Evolutionary conservation across 2,113 vertebrate genomes (phyloP).

Genomic region (Pachycephala philippinensis): DNA sequence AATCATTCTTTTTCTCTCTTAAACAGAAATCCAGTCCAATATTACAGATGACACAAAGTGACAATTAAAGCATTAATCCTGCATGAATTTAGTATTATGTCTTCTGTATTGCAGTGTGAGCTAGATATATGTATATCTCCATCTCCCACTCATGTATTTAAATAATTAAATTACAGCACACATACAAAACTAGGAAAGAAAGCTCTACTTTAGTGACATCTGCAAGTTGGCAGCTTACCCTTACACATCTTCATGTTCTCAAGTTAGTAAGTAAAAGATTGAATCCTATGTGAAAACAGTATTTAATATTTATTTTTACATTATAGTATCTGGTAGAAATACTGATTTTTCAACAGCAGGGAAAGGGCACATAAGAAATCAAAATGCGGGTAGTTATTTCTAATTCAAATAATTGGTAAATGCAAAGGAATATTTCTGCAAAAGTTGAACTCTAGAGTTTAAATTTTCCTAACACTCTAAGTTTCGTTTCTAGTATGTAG

Average conservation of each 20-base stretch:
- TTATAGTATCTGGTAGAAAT: background rate
- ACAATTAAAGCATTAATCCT: background rate
- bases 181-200: background rate
- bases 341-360: background rate
- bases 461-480: background rate
- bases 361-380: background rate
- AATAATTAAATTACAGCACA: background rate
- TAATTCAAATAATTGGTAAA: background rate
- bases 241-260: background rate
- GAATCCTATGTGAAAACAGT: background rate
- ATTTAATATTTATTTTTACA: background rate
- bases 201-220: background rate
- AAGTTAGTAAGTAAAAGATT: background rate
- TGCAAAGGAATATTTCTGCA: background rate
- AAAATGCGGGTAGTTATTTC: background rate
- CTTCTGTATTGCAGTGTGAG: background rate
- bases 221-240: background rate
- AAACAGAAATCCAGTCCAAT: background rate
- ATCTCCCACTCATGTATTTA: background rate
- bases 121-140: background rate
- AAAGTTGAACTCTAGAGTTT: background rate
- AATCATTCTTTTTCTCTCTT: background rate
- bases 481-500: background rate
- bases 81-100: background rate
- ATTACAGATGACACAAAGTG: background rate